Conservation (phyloP, 2,113 vertebrate genomes). For the Nannospalax galili region DNA sequence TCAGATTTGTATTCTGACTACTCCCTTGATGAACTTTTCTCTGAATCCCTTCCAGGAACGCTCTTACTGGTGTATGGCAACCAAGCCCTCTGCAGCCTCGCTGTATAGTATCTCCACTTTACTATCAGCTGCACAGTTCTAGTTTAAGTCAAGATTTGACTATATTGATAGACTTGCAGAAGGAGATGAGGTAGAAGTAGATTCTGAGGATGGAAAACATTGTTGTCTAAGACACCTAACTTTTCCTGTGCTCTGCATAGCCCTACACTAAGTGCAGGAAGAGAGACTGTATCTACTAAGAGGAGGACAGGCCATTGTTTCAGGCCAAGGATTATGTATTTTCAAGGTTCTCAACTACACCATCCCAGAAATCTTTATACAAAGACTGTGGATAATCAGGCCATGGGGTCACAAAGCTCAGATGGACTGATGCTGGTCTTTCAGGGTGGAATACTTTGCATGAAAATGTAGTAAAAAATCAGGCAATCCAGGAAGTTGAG, state of each 20-base stretch:
- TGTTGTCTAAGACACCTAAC: not conserved
- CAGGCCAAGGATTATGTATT: no score
- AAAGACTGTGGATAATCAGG: not conserved
- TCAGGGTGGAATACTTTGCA: not conserved
- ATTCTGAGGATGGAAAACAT: not conserved
- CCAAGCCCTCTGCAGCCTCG: not conserved
- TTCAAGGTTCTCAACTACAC: not conserved
- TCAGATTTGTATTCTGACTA: not conserved
- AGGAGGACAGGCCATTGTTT: not conserved
- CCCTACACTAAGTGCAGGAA: not conserved
- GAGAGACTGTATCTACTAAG: not conserved
- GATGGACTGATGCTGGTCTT: not conserved
- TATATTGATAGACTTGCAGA: not conserved
- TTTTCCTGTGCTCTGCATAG: no score
- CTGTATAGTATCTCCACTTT: not conserved
- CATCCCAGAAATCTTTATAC: not conserved
- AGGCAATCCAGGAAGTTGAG: not conserved
- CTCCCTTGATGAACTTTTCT: not conserved
- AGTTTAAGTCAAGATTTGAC: not conserved
- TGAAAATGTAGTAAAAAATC: not conserved
- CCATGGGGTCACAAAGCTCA: no score
- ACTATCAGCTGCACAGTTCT: not conserved
- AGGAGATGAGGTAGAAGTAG: not conserved
- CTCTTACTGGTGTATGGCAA: accelerated
- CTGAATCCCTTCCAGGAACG: no score